Evolutionary conservation across 2,888 invertebrate species (phyloP).

Genomic region (Beris morrisii): DNA sequence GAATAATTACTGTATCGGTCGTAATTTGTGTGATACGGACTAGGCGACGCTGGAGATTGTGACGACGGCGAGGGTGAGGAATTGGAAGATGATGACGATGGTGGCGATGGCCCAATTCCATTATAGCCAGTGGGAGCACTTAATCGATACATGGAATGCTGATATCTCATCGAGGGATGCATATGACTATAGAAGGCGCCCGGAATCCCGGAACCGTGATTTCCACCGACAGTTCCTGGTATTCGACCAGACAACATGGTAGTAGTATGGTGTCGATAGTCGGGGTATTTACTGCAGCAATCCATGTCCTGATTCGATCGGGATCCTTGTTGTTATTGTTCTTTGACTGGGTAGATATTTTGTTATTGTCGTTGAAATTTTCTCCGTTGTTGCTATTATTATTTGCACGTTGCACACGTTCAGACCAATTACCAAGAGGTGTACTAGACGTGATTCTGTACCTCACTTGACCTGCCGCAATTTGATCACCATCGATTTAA

Average conservation of each 20-base stretch:
- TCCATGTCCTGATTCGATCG: slow-evolving; percentile 17
- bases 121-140: slow-evolving; percentile 21
- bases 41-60: slow-evolving; percentile 13
- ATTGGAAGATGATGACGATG: slow-evolving; percentile 19
- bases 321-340: neutral
- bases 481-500: too few species aligned
- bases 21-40: slow-evolving; percentile 21
- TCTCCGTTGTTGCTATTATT: too few species aligned
- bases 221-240: slow-evolving; percentile 3
- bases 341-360: slow-evolving; percentile 9
- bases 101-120: slow-evolving; percentile 26
- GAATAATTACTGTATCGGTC: slow-evolving; percentile 31
- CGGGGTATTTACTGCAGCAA: slow-evolving; percentile 31
- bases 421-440: too few species aligned
- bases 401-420: too few species aligned
- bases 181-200: slow-evolving; percentile 17
- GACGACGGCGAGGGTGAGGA: slow-evolving; percentile 18
- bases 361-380: neutral
- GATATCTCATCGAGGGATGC: slow-evolving; percentile 23
- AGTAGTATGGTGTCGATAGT: slow-evolving; percentile 24
- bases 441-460: too few species aligned
- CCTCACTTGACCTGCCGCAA: too few species aligned
- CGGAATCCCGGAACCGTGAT: slow-evolving; percentile 11
- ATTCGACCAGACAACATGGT: slow-evolving; percentile 16
- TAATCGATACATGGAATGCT: slow-evolving; percentile 29